Base-by-base conservation (phyloP, 2,888 invertebrate genomes). In the Phlogophora meticulosa region DNA sequence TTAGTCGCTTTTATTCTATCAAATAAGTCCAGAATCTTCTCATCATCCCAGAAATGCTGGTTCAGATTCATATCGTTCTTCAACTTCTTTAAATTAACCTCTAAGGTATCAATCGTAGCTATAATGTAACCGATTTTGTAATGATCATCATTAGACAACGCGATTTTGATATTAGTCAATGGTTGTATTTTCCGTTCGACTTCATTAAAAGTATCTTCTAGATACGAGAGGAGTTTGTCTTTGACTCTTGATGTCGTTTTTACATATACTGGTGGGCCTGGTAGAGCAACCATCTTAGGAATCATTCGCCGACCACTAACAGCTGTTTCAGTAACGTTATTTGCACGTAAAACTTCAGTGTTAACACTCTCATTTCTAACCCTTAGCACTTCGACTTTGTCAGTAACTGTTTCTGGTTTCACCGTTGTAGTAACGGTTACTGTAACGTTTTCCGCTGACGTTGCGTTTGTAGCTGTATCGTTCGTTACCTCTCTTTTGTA, bases 101-200 rank as follows among this genome's bases (percentile, higher is more conserved):
- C 80, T 15, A 91, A 73, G 1, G 86, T 86, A n/a, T 92, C 91
- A 0, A 92, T 69, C 40, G 87, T 90, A 0, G 91, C 88, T 2
- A 89, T 65, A 0, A 91, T 84, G 28, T 91, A 92, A 0, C 92
- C 92, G 0, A 90, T 84, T 66, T 76, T 86, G 36, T 83, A 91
- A 3, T 80, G 71, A 4, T 84, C 72, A 1, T 85, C 72, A 0
- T 84, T 75, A 0, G 68, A 65, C 9, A 88, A 84, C 0, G 74
- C 58, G 0, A 81, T 60, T 58, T 88, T 90, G 0, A 87, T 51
- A 7, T 75, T 56, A 4, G 72, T 72, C 0, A 90, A 49, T 0
- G 87, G 77, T 15, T 60, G 61, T 0, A 88, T 76, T 70, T 89
- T 90, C 0, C 60, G 71, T 36, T 81, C 73, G 0, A 91, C 82